Evolutionary conservation across 2,113 vertebrate genomes (phyloP).

Genomic region (Chlorodrepanis virens): DNA sequence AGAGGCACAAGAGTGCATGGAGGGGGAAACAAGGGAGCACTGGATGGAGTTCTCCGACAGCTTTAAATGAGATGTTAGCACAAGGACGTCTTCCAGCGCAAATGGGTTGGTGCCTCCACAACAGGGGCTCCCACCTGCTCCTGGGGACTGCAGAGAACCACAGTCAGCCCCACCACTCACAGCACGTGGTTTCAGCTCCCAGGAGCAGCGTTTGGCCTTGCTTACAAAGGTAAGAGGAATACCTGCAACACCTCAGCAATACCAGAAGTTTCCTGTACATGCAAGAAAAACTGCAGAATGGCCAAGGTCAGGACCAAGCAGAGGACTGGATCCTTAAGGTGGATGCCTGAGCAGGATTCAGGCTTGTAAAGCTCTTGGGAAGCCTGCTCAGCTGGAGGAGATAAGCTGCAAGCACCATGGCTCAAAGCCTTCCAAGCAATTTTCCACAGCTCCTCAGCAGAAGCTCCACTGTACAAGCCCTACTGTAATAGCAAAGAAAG

Average conservation of each 20-base stretch:
- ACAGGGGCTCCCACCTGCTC: not conserved
- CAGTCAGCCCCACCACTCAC: accelerated
- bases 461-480: not conserved
- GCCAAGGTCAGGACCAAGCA: not conserved
- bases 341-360: not conserved
- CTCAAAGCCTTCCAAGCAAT: not conserved
- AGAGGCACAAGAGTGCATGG: accelerated
- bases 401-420: not conserved
- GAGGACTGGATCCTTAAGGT: not conserved
- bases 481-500: conserved; percentile 28
- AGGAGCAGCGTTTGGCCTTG: not conserved
- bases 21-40: not conserved
- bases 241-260: not conserved
- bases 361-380: not conserved
- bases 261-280: not conserved
- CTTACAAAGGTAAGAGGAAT: not conserved
- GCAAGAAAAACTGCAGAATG: not conserved
- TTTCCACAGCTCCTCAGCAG: not conserved
- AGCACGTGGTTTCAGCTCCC: not conserved
- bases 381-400: not conserved
- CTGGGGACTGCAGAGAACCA: not conserved
- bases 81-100: not conserved
- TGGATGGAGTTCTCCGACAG: not conserved
- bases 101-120: not conserved
- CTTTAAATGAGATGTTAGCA: not conserved